Percentiles rank a stretch among this genome's conserved stretches.
Conservation (phyloP, 2,888 invertebrate genomes). For the Noctua janthe region DNA sequence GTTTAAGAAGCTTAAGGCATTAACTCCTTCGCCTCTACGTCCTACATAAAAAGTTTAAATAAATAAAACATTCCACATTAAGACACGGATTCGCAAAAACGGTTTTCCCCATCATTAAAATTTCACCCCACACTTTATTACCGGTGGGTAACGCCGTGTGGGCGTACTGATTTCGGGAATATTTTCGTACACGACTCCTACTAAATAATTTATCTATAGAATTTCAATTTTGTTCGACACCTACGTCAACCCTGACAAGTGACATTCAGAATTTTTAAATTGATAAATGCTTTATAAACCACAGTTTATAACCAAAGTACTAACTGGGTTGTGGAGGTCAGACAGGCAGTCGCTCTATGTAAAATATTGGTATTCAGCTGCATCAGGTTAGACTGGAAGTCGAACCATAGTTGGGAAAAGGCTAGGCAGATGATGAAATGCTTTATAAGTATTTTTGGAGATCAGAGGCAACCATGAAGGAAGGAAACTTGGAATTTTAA, state of each 20-base stretch:
- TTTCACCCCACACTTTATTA: constrained; percentile 36
- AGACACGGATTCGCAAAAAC: constrained; percentile 3
- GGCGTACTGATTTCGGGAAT: constrained; percentile 20
- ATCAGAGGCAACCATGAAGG: background rate
- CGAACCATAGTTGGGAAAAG: too few relatives aligned
- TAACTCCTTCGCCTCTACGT: background rate
- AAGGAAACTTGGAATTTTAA: background rate
- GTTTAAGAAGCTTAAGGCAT: background rate
- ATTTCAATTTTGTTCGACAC: constrained; percentile 14
- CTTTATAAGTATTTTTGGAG: background rate
- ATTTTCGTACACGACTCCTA: constrained; percentile 18
- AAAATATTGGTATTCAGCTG: too few relatives aligned
- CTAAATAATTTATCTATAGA: constrained; percentile 6
- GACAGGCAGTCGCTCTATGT: too few relatives aligned
- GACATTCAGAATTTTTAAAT: background rate
- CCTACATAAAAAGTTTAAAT: background rate
- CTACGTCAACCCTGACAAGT: background rate
- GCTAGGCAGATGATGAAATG: too few relatives aligned
- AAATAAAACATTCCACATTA: constrained; percentile 11
- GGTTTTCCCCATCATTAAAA: constrained; percentile 38
- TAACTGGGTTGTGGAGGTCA: too few relatives aligned
- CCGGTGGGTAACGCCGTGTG: constrained; percentile 13
- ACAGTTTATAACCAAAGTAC: too few relatives aligned
- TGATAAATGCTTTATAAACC: too few relatives aligned
- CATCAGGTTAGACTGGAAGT: too few relatives aligned